Percentiles rank a stretch among this genome's conserved stretches.
phyloP scores from a whole-genome alignment of 1,140 invertebrate species.

The Neodiprion lecontei region DNA sequence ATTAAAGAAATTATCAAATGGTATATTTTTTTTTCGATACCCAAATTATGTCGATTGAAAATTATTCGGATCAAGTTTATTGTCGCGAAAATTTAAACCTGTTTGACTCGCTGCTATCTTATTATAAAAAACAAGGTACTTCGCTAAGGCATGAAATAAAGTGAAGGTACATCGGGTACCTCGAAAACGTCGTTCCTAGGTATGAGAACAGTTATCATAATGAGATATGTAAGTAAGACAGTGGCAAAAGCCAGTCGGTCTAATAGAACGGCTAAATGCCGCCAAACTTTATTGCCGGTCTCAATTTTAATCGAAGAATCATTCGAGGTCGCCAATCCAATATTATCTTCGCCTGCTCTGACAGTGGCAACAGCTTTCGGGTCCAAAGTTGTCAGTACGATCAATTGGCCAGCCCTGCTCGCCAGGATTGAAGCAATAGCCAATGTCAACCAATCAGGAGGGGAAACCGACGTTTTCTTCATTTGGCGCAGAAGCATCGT shows the following conservation, averaged over 20 bases:
- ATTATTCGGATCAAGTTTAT: no score
- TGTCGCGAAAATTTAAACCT: no score
- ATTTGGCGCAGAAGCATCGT: slow-evolving; percentile 52
- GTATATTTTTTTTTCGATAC: no score
- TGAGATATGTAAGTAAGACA: slow-evolving; percentile 35
- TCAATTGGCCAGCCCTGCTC: slow-evolving; percentile 42
- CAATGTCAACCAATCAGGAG: slow-evolving; percentile 37
- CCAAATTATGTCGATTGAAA: no score
- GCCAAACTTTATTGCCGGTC: slow-evolving; percentile 31
- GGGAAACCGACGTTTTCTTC: slow-evolving; percentile 24
- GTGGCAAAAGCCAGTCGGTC: slow-evolving; percentile 39
- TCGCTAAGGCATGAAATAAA: no score
- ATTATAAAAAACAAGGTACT: no score
- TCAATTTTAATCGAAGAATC: not conserved
- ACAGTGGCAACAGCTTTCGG: slow-evolving; percentile 43
- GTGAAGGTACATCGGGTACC: no score
- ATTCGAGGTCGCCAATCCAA: slow-evolving; percentile 30
- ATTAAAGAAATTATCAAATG: no score
- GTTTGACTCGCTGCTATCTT: no score
- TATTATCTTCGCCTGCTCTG: slow-evolving; percentile 42
- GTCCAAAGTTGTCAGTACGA: slow-evolving; percentile 47
- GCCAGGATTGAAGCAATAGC: slow-evolving; percentile 32
- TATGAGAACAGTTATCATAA: slow-evolving; percentile 36
- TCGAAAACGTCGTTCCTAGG: slow-evolving; percentile 26
- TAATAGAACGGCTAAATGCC: slow-evolving; percentile 35